Evolutionary conservation across 1,140 invertebrate species (phyloP), one percentile per base, ranked within the genome.

Genomic region (Drosophila melanica): DNA sequence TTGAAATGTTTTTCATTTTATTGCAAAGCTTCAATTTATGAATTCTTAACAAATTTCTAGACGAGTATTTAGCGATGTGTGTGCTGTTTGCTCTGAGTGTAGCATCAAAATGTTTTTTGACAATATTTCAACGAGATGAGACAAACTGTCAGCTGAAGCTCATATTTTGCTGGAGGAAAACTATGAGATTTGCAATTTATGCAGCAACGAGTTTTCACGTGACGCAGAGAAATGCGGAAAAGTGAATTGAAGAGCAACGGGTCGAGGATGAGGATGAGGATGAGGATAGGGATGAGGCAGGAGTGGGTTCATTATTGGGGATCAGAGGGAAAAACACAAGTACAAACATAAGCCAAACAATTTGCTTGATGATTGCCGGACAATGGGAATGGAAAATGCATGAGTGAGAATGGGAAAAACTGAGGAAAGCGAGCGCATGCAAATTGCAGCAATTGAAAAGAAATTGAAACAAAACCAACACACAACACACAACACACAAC

Each of bases 391-490:
- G 59, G 53, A 11, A 55, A 55, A 53, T 60, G 65, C 27, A 27
- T 7, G 27, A 27, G 27, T 7, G 30, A 4, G 14, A 41, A 42
- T 68, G 57, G 30, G 10, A 62, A 55, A 39, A 37, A 30, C 8
- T 45, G 50, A 48, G 44, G 37, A 71, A 65, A 65, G 37, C 39
- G 62, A 35, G 37, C 47, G 51, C 62, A 72, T 72, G 69, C 69
- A 72, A 72, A 72, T 72, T 66, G 68, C 60, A 50, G 69, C 62
- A 72, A 72, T 51, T 71, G 68, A 57, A 55, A 48, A n/a, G 37
- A 48, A 60, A 60, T 30, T 39, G 16, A 54, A 54, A 54, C 27
- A 64, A 53, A 18, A 27, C 37, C 10, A 10, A 53, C 20, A 23
- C 20, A 50, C 30, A 33, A 33, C 8, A 33, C 30, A 33, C 6